Evolutionary conservation across 2,113 vertebrate genomes (phyloP), one percentile per base, ranked within the genome.

Genomic region (Corythoichthys haematopterus): DNA sequence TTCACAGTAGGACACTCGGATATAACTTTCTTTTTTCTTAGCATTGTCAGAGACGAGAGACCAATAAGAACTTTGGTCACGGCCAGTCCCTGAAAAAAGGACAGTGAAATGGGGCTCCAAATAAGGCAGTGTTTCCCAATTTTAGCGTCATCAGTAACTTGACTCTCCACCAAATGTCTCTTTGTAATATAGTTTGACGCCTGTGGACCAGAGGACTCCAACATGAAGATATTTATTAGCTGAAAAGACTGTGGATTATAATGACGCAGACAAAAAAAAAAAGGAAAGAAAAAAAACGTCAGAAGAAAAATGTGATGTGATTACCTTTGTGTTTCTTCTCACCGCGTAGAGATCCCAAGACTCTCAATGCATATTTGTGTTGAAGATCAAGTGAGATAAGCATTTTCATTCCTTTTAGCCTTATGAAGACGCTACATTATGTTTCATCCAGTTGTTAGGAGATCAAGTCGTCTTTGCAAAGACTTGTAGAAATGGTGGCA

Each of bases 161-260:
- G 78, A 73, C 75, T 84, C 74, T 84, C 77, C 77, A 76, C 78
- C 77, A 78, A 77, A 82, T 83, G 68, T 85, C 70, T 86, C 77
- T 87, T 84, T 90, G 85, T 91, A 86, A 81, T 68, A 86, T 89
- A 87, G 70, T 80, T 84, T 85, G 87, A 81, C 80, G 84, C 80
- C 74, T 72, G 68, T 69, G 75, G 75, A 87, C 68, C 71, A 66
- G 64, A 82, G 72, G 67, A 79, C 78, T 77, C 55, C 65, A 80
- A 77, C 75, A 69, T 80, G 72, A 82, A 85, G 78, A 71, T 86
- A 84, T 82, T 80, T 83, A 88, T 83, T 90, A 68, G 87, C 64
- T 82, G 53, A 82, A 75, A 43, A 78, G 80, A 85, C 87, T 85
- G 75, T 67, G 77, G 80, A 80, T 84, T 71, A 75, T 46, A 58